These are phyloP conservation scores for Prionailurus viverrinus DNA, from an alignment of 2,113 vertebrate genomes.

Conservation along the genomic window DNA sequence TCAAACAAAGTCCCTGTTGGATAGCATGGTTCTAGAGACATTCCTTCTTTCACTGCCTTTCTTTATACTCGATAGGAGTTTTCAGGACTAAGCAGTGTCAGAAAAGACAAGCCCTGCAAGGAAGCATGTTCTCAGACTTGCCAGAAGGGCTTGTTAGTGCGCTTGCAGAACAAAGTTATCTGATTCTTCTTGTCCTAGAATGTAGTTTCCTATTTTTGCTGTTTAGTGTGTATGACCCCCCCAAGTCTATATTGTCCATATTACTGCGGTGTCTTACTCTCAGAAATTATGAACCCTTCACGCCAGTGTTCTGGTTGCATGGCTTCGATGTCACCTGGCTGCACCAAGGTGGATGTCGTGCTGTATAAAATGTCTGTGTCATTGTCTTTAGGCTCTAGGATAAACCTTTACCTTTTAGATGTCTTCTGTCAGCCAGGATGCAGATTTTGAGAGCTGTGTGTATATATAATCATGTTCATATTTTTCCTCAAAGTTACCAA, in stretches of 20 bases:
- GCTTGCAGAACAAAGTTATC: not conserved
- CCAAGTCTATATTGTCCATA: not conserved
- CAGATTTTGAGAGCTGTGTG: conserved; percentile 74
- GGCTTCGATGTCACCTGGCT: not conserved
- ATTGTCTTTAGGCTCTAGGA: conserved; percentile 48
- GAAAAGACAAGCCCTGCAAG: not conserved
- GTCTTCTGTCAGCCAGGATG: conserved; percentile 57
- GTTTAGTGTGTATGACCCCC: not conserved
- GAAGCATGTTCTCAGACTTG: not conserved
- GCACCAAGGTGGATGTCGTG: not conserved
- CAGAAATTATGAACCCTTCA: not conserved
- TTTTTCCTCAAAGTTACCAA: conserved; percentile 33
- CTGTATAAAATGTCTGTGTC: conserved; percentile 2
- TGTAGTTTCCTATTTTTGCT: not conserved
- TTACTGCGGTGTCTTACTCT: not conserved
- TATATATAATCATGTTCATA: not conserved
- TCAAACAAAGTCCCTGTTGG: not conserved
- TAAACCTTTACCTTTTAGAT: conserved; percentile 55
- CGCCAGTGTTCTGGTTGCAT: not conserved
- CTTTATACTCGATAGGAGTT: not conserved
- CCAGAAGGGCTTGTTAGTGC: not conserved
- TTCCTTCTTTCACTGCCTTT: not conserved
- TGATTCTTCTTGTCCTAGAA: not conserved
- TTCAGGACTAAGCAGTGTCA: not conserved
- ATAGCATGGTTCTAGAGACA: not conserved